A percentile compares a stretch with the other conserved stretches of the same genome.
Evolutionary conservation across 2,888 invertebrate species (phyloP).

Genomic region (Helobdella robusta): DNA sequence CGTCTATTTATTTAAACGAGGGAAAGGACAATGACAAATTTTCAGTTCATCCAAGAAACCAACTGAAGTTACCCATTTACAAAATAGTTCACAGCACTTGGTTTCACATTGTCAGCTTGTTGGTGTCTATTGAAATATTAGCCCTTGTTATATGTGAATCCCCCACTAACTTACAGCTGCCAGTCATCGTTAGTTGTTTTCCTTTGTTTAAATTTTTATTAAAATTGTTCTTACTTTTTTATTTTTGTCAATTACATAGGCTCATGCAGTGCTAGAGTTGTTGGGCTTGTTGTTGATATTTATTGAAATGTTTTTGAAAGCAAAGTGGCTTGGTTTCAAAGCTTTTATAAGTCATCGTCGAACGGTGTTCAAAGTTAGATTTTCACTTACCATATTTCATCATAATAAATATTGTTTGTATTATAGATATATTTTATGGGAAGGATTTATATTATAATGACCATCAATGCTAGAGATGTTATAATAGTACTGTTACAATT

Average conservation of each 20-base stretch:
- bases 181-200: constrained; percentile 39
- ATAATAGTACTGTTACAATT: no score
- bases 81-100: constrained; percentile 77
- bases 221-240: constrained; percentile 57
- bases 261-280: constrained; percentile 72
- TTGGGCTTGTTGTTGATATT: constrained; percentile 66
- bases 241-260: constrained; percentile 55
- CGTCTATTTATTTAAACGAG: constrained; percentile 78
- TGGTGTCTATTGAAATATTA: constrained; percentile 66
- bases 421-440: background rate
- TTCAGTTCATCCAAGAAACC: constrained; percentile 73
- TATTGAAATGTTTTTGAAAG: constrained; percentile 66
- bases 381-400: background rate
- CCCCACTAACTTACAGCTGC: constrained; percentile 61
- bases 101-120: constrained; percentile 72
- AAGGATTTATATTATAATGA: background rate
- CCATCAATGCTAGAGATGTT: no score
- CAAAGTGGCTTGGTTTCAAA: constrained; percentile 75
- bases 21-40: constrained; percentile 83
- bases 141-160: constrained; percentile 69
- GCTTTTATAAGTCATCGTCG: constrained; percentile 74
- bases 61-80: constrained; percentile 73
- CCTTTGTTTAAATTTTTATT: background rate
- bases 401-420: background rate
- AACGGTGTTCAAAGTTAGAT: constrained; percentile 68